phyloP scores from a whole-genome alignment of 2,113 vertebrate genomes.

The Nesoenas mayeri region DNA sequence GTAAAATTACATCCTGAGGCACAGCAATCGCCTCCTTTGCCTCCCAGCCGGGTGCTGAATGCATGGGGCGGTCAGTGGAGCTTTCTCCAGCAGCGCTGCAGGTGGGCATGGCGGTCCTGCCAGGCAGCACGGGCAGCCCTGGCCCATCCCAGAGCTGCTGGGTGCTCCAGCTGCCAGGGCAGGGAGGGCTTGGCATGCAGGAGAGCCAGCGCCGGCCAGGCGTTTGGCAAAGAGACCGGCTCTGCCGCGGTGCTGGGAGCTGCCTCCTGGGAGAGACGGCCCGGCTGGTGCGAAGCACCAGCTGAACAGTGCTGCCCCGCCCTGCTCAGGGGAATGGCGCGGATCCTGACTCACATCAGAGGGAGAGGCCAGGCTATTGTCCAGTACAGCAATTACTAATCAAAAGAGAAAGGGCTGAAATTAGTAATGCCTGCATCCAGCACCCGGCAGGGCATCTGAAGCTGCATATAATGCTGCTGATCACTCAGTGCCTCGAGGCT shows the following conservation, averaged over 20 bases:
- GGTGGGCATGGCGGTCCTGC: background rate
- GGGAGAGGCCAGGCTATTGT: background rate
- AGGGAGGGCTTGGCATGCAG: rapidly evolving
- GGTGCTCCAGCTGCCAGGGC: background rate
- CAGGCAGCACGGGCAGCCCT: background rate
- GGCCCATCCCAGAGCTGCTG: background rate
- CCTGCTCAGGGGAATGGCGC: background rate
- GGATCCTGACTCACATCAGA: background rate
- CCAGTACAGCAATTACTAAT: background rate
- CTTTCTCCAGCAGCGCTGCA: background rate
- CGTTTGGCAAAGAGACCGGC: rapidly evolving
- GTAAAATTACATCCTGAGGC: background rate
- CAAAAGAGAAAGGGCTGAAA: background rate
- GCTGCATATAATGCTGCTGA: background rate
- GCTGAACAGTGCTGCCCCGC: background rate
- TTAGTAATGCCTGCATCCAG: background rate
- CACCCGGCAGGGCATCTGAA: rapidly evolving
- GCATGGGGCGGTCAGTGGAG: background rate
- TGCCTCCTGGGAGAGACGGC: background rate
- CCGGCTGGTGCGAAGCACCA: background rate
- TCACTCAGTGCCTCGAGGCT: background rate
- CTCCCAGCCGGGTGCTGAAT: background rate
- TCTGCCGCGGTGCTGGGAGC: background rate
- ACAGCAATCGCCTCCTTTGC: background rate
- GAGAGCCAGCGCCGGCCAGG: background rate